Evolutionary conservation across 2,113 vertebrate genomes (phyloP).

Genomic region (Promerops cafer): DNA sequence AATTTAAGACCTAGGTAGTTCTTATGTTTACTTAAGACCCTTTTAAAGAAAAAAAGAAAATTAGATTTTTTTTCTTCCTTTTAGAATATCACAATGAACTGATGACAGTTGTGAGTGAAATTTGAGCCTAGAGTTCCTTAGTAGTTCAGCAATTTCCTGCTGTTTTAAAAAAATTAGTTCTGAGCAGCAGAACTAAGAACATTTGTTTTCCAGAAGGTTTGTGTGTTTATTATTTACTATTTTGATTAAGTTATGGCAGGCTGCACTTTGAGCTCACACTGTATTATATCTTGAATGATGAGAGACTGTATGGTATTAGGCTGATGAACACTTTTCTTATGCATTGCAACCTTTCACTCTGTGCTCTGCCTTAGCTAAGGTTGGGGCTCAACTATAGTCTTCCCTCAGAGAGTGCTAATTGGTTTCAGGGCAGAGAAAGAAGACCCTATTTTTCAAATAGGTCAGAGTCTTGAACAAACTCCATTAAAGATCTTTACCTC

Average conservation of each 20-base stretch:
- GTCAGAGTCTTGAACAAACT: not conserved
- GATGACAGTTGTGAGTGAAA: not conserved
- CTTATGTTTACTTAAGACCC: not conserved
- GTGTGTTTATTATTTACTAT: not conserved
- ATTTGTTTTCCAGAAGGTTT: not conserved
- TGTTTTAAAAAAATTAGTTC: not conserved
- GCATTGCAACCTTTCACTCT: not conserved
- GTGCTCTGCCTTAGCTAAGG: not conserved
- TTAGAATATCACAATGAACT: not conserved
- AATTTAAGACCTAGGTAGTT: not conserved
- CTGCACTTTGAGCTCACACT: not conserved
- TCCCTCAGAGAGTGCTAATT: not conserved
- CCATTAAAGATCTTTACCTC: not conserved
- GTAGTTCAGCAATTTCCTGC: not conserved
- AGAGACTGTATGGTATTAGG: not conserved
- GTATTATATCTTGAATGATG: not conserved
- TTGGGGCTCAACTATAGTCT: not conserved
- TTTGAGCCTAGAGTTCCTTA: not conserved
- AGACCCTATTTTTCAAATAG: not conserved
- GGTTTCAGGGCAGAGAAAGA: not conserved
- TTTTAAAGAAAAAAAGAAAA: not conserved
- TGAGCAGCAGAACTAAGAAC: not conserved
- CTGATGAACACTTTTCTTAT: not conserved
- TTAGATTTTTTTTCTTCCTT: not conserved
- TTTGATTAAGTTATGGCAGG: not conserved